Evolutionary conservation across 2,113 vertebrate species (phyloP).

Genomic region (Telmatochromis bifrenatus): DNA sequence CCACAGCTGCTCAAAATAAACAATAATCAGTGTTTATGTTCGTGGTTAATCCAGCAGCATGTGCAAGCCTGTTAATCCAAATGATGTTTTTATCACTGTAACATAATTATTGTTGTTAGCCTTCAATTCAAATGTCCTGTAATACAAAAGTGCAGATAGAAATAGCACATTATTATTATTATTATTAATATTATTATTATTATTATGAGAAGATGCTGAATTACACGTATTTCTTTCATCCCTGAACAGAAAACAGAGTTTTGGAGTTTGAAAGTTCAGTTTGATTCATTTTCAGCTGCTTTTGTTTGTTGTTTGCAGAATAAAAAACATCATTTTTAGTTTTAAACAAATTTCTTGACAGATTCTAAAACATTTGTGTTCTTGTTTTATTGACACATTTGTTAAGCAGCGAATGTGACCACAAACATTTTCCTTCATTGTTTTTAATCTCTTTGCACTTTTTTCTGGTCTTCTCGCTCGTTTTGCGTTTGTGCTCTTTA

Average conservation of each 20-base stretch:
- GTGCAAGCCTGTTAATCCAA: rapidly evolving
- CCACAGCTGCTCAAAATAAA: rapidly evolving
- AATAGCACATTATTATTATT: rapidly evolving
- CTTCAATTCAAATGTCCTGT: background rate
- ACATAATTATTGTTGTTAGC: background rate
- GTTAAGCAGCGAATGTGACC: background rate
- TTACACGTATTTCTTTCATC: background rate
- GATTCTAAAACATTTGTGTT: background rate
- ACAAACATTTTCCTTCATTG: rapidly evolving
- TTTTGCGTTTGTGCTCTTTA: rapidly evolving
- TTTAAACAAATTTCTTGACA: background rate
- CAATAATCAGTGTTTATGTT: background rate
- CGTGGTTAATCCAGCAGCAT: background rate
- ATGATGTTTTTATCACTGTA: background rate
- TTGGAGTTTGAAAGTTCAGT: background rate
- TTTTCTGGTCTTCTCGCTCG: rapidly evolving
- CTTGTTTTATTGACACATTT: background rate
- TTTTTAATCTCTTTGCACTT: background rate
- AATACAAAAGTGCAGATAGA: background rate
- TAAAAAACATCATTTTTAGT: background rate
- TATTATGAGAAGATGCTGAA: background rate
- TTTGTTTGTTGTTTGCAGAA: background rate
- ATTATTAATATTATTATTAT: rapidly evolving
- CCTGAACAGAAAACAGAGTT: rapidly evolving
- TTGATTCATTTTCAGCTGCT: background rate